Base-by-base conservation (phyloP, 2,797 vertebrate genomes). In the Kryptolebias ocellatus region DNA sequence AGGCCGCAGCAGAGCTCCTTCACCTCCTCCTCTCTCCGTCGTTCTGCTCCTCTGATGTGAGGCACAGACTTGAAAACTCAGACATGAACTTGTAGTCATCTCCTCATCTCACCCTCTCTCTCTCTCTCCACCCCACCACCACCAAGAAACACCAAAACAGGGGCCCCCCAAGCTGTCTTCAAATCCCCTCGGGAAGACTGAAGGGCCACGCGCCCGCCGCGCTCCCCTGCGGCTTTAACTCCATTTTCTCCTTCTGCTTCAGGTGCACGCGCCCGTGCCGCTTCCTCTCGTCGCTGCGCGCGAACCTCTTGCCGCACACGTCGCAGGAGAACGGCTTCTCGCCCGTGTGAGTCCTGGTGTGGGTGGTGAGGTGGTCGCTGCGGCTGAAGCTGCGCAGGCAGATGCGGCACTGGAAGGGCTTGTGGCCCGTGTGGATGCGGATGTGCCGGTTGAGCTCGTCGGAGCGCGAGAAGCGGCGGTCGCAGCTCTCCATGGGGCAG, bases 311-410 rank as follows among this genome's bases (percentile, higher is more conserved):
- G 79, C 98, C 98, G 66, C 98, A 99, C 57, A 96, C 95, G 78
- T 99, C 98, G 66, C 98, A 99, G 63, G 98, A 98, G 61, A 98
- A 99, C 58, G 98, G 98, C 78, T 99, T 99, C 92, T 99, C 98
- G 0, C 98, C 98, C 0, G 98, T 99, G 94, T 99, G 98, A 75
- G 98, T 99, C 90, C 98, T 93, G 84, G 98, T 97, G 93, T 99
- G 98, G 45, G 97, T 99, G 90, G 98, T 98, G 45, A 99, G 95
- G 92, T 99, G 98, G 83, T 99, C 98, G 55, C 98, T 99, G 76
- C 98, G 96, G 92, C 97, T 99, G 92, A 98, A 99, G 81, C 95
- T 98, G 86, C 98, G 93, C 92, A 98, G 83, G 90, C 98, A 99
- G 92, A 99, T 98, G 92, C 97, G 96, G 90, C 98, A 99, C 92